A percentile compares a stretch with the other conserved stretches of the same genome.
phyloP scores from a whole-genome alignment of 2,113 vertebrate species.

The Malurus melanocephalus region DNA sequence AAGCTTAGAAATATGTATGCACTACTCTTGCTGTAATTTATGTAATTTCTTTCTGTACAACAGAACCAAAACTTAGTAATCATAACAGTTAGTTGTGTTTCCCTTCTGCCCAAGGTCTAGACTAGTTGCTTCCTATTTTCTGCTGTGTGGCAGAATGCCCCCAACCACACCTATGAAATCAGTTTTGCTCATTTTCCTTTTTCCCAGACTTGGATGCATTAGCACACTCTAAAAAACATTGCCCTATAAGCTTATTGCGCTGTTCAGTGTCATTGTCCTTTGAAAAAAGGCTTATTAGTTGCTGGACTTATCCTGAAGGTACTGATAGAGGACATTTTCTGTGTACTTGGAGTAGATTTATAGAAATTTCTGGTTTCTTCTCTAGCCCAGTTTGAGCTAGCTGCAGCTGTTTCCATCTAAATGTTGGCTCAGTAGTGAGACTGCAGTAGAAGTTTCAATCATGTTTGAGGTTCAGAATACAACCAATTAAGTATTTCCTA shows the following conservation, averaged over 20 bases:
- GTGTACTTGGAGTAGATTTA: not conserved
- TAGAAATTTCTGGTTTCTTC: not conserved
- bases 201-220: not conserved
- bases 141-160: conserved; percentile 33
- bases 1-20: not conserved
- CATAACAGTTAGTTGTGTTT: not conserved
- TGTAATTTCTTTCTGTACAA: not conserved
- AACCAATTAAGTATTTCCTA: not conserved
- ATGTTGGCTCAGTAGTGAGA: not conserved
- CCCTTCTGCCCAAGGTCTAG: conserved; percentile 18
- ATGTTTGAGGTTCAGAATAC: not conserved
- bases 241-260: not conserved
- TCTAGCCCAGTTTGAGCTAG: not conserved
- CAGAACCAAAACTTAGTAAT: not conserved
- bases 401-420: not conserved
- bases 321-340: not conserved
- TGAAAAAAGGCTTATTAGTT: not conserved
- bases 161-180: not conserved
- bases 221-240: not conserved
- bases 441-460: not conserved
- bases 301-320: not conserved
- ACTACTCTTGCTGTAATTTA: not conserved
- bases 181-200: conserved; percentile 23
- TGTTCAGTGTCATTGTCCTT: not conserved
- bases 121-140: conserved; percentile 35